Conservation (phyloP, 1,140 invertebrate species). For the Octopus bimaculoides region DNA sequence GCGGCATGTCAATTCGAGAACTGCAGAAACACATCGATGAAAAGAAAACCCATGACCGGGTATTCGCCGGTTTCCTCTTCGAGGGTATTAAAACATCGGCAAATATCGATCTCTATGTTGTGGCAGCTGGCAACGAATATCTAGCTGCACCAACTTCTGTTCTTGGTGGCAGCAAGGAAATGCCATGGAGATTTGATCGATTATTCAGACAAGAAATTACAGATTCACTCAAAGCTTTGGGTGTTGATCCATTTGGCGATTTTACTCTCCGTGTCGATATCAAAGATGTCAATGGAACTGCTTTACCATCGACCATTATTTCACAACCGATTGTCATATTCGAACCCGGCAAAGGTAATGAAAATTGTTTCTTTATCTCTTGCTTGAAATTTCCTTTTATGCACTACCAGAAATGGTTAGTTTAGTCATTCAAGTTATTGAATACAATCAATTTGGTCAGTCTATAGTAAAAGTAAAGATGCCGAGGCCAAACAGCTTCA, state of each 20-base stretch:
- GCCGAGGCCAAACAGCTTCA: no score
- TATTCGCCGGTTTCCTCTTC: slow-evolving; percentile 21
- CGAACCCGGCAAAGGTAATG: slow-evolving; percentile 14
- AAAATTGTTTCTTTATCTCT: neutral
- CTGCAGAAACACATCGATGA: slow-evolving; percentile 25
- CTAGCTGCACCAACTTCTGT: slow-evolving; percentile 20
- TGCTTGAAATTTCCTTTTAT: no score
- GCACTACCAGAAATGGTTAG: no score
- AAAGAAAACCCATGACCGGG: slow-evolving; percentile 14
- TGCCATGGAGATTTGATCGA: slow-evolving; percentile 26
- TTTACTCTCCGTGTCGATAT: slow-evolving; percentile 15
- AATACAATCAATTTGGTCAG: no score
- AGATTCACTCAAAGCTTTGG: slow-evolving; percentile 6
- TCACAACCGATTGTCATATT: slow-evolving; percentile 15
- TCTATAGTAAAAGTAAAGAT: no score
- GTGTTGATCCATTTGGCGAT: neutral
- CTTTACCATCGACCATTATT: slow-evolving; percentile 5
- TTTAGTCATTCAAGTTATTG: no score
- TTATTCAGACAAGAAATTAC: slow-evolving; percentile 19
- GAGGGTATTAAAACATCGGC: slow-evolving; percentile 20
- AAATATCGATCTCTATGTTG: slow-evolving; percentile 11
- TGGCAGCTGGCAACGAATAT: neutral
- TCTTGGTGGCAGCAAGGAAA: slow-evolving; percentile 26
- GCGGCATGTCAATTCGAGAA: slow-evolving; percentile 24
- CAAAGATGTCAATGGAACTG: slow-evolving; percentile 17